phyloP scores from a whole-genome alignment of 2,113 vertebrate genomes.

The Chaenogobius annularis region DNA sequence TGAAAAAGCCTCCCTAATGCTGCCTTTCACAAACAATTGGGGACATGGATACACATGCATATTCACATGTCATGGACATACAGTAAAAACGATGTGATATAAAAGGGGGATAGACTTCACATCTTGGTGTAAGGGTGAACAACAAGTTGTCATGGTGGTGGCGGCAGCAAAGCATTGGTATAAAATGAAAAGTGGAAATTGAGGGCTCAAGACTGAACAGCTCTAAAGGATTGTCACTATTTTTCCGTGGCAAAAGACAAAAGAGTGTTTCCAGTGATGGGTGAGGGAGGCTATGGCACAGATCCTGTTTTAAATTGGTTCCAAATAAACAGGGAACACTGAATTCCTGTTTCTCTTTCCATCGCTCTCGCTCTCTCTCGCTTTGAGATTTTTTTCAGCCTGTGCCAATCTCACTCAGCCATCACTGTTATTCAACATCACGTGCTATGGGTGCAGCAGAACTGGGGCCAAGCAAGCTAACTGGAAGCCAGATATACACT shows the following conservation, averaged over 20 bases:
- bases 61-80: slow-evolving; percentile 62
- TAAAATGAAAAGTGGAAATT: slow-evolving; percentile 67
- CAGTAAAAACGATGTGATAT: slow-evolving; percentile 28
- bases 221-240: slow-evolving; percentile 63
- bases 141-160: slow-evolving; percentile 65
- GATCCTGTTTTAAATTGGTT: slow-evolving; percentile 53
- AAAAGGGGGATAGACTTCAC: slow-evolving; percentile 53
- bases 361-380: background rate
- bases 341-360: slow-evolving; percentile 30
- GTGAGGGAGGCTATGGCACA: slow-evolving; percentile 70
- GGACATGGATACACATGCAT: slow-evolving; percentile 71
- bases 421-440: slow-evolving; percentile 72
- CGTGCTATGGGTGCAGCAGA: slow-evolving; percentile 67
- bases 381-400: slow-evolving; percentile 19
- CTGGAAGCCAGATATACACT: slow-evolving; percentile 53
- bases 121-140: slow-evolving; percentile 58
- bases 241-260: slow-evolving; percentile 65
- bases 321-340: slow-evolving; percentile 36
- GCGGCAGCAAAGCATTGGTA: slow-evolving; percentile 70
- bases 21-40: slow-evolving; percentile 49
- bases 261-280: slow-evolving; percentile 67
- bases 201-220: slow-evolving; percentile 51
- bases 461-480: slow-evolving; percentile 67
- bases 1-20: slow-evolving; percentile 39
- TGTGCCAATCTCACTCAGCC: slow-evolving; percentile 74